Conservation (phyloP, 2,797 vertebrate genomes). For the Acanthornis magna region DNA sequence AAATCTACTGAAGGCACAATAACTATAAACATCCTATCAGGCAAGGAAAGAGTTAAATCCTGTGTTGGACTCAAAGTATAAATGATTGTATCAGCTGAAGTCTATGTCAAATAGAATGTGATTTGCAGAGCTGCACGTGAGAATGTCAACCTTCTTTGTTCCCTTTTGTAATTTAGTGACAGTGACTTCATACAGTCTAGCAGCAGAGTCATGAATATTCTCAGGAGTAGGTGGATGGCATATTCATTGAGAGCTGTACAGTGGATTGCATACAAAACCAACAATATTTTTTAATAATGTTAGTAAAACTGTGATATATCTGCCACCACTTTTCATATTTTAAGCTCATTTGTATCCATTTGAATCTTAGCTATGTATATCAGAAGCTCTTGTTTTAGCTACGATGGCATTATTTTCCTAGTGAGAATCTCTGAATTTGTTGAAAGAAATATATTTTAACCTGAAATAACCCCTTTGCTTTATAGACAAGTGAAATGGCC, state of each 20-base stretch:
- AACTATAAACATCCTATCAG: not conserved
- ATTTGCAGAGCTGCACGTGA: not conserved
- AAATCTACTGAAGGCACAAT: not conserved
- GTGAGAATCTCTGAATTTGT: not conserved
- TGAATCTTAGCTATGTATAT: not conserved
- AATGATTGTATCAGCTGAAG: not conserved
- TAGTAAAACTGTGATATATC: constrained; percentile 18
- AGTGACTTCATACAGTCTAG: constrained; percentile 38
- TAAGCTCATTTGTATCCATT: constrained; percentile 23
- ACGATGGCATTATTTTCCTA: not conserved
- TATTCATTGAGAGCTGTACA: constrained; percentile 9
- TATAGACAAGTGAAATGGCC: not conserved
- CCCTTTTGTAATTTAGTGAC: not conserved
- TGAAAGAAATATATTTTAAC: not conserved
- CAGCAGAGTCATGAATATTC: not conserved
- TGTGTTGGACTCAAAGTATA: not conserved
- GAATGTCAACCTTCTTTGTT: constrained; percentile 28
- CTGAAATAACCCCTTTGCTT: not conserved
- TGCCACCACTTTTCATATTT: constrained; percentile 24
- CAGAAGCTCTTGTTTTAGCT: not conserved
- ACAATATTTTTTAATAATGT: not conserved
- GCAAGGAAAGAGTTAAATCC: not conserved
- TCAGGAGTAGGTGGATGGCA: constrained; percentile 7
- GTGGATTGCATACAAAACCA: not conserved
- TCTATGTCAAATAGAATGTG: not conserved